Percentiles rank a stretch among this genome's conserved stretches.
phyloP scores from a whole-genome alignment of 2,888 invertebrate species.

The Biston betularia region DNA sequence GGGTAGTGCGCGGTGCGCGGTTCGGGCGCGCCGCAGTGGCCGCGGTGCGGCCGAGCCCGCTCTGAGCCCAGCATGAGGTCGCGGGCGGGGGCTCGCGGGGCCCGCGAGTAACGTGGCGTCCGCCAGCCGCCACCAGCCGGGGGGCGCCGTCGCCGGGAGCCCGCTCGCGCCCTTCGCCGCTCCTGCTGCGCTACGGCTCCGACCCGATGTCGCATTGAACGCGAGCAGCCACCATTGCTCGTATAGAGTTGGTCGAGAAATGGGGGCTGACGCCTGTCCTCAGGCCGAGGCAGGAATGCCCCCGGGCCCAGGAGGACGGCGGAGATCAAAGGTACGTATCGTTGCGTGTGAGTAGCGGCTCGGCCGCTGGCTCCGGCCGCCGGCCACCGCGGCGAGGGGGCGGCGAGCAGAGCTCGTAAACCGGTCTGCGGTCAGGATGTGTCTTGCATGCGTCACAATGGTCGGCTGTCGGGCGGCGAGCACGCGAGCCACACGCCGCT shows the following conservation, averaged over 20 bases:
- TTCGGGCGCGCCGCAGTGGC: slow-evolving; percentile 68
- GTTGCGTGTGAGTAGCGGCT: slow-evolving; percentile 26
- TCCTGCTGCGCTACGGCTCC: slow-evolving; percentile 60
- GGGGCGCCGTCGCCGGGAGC: slow-evolving; percentile 77
- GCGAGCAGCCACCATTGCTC: slow-evolving; percentile 97
- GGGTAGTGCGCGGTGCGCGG: slow-evolving; percentile 55
- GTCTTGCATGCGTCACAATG: slow-evolving; percentile 61
- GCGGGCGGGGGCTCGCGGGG: slow-evolving; percentile 46
- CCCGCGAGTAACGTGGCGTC: slow-evolving; percentile 70
- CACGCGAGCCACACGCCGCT: slow-evolving; percentile 48
- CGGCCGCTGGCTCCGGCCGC: slow-evolving; percentile 30
- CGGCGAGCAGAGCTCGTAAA: slow-evolving; percentile 57
- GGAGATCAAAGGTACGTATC: slow-evolving; percentile 89
- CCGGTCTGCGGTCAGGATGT: slow-evolving; percentile 64
- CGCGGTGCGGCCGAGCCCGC: slow-evolving; percentile 59
- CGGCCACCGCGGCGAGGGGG: slow-evolving; percentile 52
- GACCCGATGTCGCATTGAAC: slow-evolving; percentile 81
- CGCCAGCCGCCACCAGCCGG: slow-evolving; percentile 69
- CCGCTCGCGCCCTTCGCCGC: slow-evolving; percentile 72
- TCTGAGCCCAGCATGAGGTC: slow-evolving; percentile 54
- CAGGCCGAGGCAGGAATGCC: slow-evolving; percentile 98
- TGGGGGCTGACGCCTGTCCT: slow-evolving; percentile 99
- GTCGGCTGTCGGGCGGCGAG: slow-evolving; percentile 44
- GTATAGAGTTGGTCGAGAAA: slow-evolving; percentile 98
- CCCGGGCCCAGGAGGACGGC: slow-evolving; percentile 90